Evolutionary conservation across 2,113 vertebrate genomes (phyloP), one percentile per base, ranked within the genome.

Genomic region (Indicator maculatus): DNA sequence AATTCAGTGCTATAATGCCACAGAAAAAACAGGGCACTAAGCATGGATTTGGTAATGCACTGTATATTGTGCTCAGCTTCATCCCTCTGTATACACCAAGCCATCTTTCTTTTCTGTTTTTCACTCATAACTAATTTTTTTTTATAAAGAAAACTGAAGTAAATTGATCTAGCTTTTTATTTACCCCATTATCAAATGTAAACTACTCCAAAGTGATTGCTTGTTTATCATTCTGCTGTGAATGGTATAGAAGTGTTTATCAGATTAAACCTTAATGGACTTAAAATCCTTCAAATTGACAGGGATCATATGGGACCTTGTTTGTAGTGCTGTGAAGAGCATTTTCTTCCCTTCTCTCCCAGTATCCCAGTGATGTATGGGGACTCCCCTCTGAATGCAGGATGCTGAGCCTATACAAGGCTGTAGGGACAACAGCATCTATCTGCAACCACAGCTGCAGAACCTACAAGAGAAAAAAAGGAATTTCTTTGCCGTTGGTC

Each of bases 1-100:
- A 92, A 96, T 97, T 95, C 94, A 96, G 88, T 82, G 80, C 31
- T 70, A 64, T 86, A 95, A 95, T 61, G 76, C 65, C 72, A 76
- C 50, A 60, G 72, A 93, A 94, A 69, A 61, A 28, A 0, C 24
- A 81, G 56, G 24, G 24, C 9, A 11, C 19, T 81, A 67, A 93
- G 65, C 45, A 75, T 0, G 1, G 56, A 36, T 84, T 89, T 91
- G 30, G 33, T 55, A 79, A 18, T 28, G 28, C 39, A 50, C 8
- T 83, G 2, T 58, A 30, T 56, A 76, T 64, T 73, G 36, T 31
- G 14, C 52, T 73, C 18, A 60, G 19, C 30, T 93, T 72, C 55
- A 21, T 31, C 8, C n/a, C 11, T 59, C 24, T 70, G 2, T 17
- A 15, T 27, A 66, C 8, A 44, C 16, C 45, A 83, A 70, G 50